Base-by-base conservation (phyloP, 2,797 vertebrate species). In the Megalops cyprinoides region DNA sequence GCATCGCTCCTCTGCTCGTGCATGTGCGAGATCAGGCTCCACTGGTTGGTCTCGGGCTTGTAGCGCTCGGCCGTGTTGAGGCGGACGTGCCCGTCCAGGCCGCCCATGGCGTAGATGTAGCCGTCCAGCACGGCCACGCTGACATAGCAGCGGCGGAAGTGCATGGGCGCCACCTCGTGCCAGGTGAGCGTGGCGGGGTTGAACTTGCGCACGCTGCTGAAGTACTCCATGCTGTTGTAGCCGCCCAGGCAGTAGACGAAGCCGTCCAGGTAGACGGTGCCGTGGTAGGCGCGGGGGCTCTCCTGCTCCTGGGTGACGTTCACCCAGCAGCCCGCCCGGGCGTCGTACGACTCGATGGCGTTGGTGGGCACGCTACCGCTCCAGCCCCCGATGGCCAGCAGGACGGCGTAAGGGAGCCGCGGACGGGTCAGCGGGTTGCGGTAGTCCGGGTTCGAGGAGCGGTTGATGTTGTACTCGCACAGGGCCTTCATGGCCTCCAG, bases 81-180 rank as follows among this genome's bases (percentile, higher is more conserved):
- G 7, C 92, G 87, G 55, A 79, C 84, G 0, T 94, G 90, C 31
- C 95, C 93, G 0, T 95, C 93, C 15, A 92, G 95, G 4, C 93
- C 94, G 12, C 94, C 94, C 93, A 95, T 94, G 85, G 93, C 92
- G 0, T 94, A 95, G 85, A 95, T 92, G 67, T 90, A 90, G 71
- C 89, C 80, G 56, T 91, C 80, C 51, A 94, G 92, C 2, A 94
- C 86, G 0, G 92, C 79, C 55, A 95, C 90, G 0, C 95, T 95
- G 76, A 95, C 88, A 0, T 94, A 95, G 86, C 94, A 95, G 60
- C 93, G 92, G 46, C 90, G 86, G 0, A 88, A 92, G 83, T 95
- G 91, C 94, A 95, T 95, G 42, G 94, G 94, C 0, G 93, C 91
- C 1, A 93, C 94, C 81, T 95, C 88, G 78, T 94, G 91, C 94